Evolutionary conservation across 1,140 invertebrate species (phyloP).

Genomic region (Argopecten irradians): DNA sequence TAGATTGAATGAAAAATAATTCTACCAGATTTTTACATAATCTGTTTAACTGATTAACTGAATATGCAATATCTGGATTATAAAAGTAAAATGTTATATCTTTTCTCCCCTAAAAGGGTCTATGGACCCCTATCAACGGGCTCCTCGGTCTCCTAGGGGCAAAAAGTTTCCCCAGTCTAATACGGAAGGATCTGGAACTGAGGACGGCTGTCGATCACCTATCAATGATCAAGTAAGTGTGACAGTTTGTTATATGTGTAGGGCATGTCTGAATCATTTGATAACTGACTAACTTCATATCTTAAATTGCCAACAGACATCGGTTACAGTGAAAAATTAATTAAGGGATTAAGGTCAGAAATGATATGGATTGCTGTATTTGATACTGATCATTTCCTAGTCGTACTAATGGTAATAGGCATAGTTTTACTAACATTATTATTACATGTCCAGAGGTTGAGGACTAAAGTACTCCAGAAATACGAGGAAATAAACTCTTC

Average conservation of each 20-base stretch:
- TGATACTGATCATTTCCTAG: too few relatives aligned
- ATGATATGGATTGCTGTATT: too few relatives aligned
- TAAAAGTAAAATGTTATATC: slow-evolving; percentile 27
- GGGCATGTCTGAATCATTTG: neutral
- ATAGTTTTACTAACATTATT: too few relatives aligned
- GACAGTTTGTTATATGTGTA: neutral
- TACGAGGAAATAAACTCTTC: too few relatives aligned
- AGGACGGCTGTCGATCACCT: slow-evolving; percentile 82
- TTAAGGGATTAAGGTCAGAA: too few relatives aligned
- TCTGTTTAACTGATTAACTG: slow-evolving; percentile 28
- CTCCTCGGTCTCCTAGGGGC: slow-evolving; percentile 88
- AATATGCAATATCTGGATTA: slow-evolving; percentile 21
- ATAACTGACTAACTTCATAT: neutral
- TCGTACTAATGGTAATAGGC: too few relatives aligned
- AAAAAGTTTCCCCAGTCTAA: slow-evolving; percentile 69
- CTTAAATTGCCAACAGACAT: neutral
- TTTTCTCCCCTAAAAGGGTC: slow-evolving; percentile 73
- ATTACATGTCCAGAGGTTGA: neutral
- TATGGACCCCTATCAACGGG: slow-evolving; percentile 91
- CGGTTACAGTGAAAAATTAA: neutral
- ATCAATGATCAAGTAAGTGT: slow-evolving; percentile 89
- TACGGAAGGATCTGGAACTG: slow-evolving; percentile 63
- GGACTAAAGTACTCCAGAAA: neutral
- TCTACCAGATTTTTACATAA: neutral
- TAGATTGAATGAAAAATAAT: too few relatives aligned